Base-by-base conservation (phyloP, 2,888 invertebrate genomes). In the Smittia aterrima region DNA sequence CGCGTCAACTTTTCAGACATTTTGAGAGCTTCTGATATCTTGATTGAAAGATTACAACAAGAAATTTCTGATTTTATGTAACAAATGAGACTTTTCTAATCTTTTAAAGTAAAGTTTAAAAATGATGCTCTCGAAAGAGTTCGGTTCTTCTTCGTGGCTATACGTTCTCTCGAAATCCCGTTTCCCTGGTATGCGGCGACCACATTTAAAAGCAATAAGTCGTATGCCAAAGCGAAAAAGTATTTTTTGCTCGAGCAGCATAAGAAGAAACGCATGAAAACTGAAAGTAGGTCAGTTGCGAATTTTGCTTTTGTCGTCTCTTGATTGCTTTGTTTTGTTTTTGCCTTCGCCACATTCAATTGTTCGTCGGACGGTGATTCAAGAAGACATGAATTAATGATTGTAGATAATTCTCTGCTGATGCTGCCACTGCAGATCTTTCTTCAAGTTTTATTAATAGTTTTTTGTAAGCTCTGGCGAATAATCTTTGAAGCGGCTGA, bases 231-330 rank as follows among this genome's bases (percentile, higher is more conserved):
- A 9, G 58, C 22, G 22, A 41, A 47, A 47, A 47, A 47, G n/a
- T 47, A 2, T n/a, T 47, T 47, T 16, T 16, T 62, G 62, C 62
- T 20, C 27, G 27, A 16, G 47, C 16, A 66, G 68, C 68, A 68
- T 68, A 68, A 68, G 68, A 68, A 68, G 68, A 68, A 47, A 67
- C 66, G 40, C 66, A 67, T 40, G 40, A 67, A 67, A 67, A 67
- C 38, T 40, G 66, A 68, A 47, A 47, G 68, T 68, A 68, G 68
- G 68, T 68, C 68, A 68, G 47, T n/a, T 22, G 68, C 47, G 68
- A 68, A 47, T 68, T n/a, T 68, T 68, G 20, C 24, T 24, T 68
- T 64, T 64, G 64, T 25, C 41, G 24, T 24, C 47, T 68, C 13
- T 66, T 18, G 32, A 32, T 32, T 32, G 32, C 9, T 32, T 32